These are phyloP conservation scores for Lycopodina hypogea DNA, from an alignment of 37 sponge, comb jelly and placozoan genomes.

Conservation along the genomic window DNA sequence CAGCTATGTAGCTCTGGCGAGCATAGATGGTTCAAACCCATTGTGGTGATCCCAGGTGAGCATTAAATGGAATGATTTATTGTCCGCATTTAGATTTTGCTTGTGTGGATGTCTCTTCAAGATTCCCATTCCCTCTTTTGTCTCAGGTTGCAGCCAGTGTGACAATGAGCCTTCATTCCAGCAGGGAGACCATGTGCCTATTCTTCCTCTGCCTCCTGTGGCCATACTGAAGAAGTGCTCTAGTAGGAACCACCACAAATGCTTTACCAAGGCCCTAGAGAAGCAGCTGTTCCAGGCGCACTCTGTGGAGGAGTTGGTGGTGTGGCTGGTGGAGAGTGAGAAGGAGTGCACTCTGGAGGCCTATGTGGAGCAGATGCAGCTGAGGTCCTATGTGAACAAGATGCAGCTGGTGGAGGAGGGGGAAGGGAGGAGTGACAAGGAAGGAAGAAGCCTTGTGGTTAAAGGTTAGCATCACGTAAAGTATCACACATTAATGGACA, in stretches of 20 bases:
- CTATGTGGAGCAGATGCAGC: neutral
- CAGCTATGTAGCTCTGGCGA: slow-evolving; percentile 11
- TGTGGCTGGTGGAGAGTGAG: slow-evolving; percentile 73
- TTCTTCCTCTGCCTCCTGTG: slow-evolving; percentile 50
- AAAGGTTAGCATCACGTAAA: neutral
- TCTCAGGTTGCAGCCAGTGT: slow-evolving; percentile 39
- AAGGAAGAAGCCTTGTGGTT: neutral
- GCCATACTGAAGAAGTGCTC: slow-evolving; percentile 42
- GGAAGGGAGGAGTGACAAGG: too few relatives aligned
- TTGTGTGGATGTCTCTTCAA: too few relatives aligned
- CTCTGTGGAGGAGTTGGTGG: slow-evolving; percentile 64
- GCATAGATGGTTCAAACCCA: slow-evolving; percentile 42
- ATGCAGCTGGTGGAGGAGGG: too few relatives aligned
- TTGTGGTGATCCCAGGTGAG: slow-evolving; percentile 46
- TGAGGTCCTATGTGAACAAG: too few relatives aligned
- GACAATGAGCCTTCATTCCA: slow-evolving; percentile 46
- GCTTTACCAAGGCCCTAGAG: slow-evolving; percentile 39
- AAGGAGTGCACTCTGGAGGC: slow-evolving; percentile 42
- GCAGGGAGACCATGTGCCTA: slow-evolving; percentile 26
- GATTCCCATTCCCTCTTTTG: too few relatives aligned
- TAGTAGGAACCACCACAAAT: slow-evolving; percentile 49
- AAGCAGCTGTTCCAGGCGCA: slow-evolving; percentile 53
- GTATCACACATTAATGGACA: too few relatives aligned
- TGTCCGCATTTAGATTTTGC: too few relatives aligned
- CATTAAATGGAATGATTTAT: too few relatives aligned